phyloP scores from a whole-genome alignment of 1,140 invertebrate species.

The Anagrus nilaparvatae region DNA sequence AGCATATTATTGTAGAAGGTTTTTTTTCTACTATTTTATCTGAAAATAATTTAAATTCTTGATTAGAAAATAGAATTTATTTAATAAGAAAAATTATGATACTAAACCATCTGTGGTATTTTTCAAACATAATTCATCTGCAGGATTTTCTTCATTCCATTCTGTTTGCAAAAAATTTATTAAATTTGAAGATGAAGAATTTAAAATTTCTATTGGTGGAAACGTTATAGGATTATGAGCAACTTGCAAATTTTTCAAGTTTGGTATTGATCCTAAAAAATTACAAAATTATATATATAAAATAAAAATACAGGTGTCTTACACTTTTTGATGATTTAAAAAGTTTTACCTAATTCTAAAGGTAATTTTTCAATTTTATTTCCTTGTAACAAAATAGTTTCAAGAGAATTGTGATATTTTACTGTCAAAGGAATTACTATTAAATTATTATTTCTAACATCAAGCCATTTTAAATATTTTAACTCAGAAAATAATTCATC shows the following conservation, averaged over 20 bases:
- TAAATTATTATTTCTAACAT: conserved; percentile 47
- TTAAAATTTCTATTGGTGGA: conserved; percentile 40
- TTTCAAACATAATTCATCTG: conserved; percentile 17
- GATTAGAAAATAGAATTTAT: conserved; percentile 2
- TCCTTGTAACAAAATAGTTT: conserved; percentile 46
- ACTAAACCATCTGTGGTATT: conserved; percentile 17
- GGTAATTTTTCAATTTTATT: conserved; percentile 46
- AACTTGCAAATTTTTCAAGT: conserved; percentile 44
- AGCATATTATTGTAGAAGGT: conserved; percentile 27
- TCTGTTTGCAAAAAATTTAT: conserved; percentile 40
- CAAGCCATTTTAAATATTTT: conserved; percentile 44
- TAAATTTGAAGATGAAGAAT: conserved; percentile 35
- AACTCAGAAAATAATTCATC: conserved; percentile 42
- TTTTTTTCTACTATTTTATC: conserved; percentile 23
- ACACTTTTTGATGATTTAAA: conserved; percentile 7
- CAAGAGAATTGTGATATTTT: conserved; percentile 40
- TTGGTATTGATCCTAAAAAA: conserved; percentile 28
- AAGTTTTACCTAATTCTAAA: conserved; percentile 42
- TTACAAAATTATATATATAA: not conserved
- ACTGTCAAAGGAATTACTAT: conserved; percentile 40
- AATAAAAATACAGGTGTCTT: not conserved
- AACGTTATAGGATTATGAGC: conserved; percentile 42
- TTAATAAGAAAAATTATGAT: conserved; percentile 5
- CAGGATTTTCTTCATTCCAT: conserved; percentile 33
- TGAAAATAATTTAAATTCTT: conserved; percentile 13